Base-by-base conservation (phyloP, 1,140 invertebrate genomes). In the Orussus abietinus region DNA sequence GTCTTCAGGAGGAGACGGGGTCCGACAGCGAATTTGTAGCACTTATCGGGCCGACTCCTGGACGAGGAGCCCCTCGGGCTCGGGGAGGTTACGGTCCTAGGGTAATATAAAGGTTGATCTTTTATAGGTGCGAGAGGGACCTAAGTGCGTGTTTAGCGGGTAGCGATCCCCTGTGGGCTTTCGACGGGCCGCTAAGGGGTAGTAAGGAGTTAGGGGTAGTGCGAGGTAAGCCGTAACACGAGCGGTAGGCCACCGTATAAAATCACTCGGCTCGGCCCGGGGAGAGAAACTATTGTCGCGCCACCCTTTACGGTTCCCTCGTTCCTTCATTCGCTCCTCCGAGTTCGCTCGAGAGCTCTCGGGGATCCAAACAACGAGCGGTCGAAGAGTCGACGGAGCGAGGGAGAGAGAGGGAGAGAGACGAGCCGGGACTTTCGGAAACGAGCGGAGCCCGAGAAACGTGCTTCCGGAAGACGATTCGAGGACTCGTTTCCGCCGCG, bases 91-190 rank as follows among this genome's bases (percentile, higher is more conserved):
- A n/a, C n/a, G n/a, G n/a, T 52, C 46, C 18, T 53, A 42, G 33
- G 34, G 31, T 49, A 51, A 51, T 51, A 58, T n/a, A n/a, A n/a
- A 52, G 44, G 45, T 33, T 54, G 51, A 59, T 51, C 50, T 34
- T 25, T 38, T 40, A 39, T 35, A 41, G 42, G 30, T 37, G 49
- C 47, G 47, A 50, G 40, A 32, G 17, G 45, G 40, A 36, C 55
- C 55, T 54, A 59, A 66, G 55, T 52, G 45, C 43, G 47, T 60
- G 55, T 64, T 64, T 62, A 64, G 51, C 57, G 50, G n/a, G 39
- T 53, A 45, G 42, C 52, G 49, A 50, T 61, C 51, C 53, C 52
- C 39, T 33, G 36, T 47, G 58, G 49, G 49, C 51, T 48, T 55
- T 59, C 49, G 40, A 32, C 29, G 35, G 48, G 47, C 51, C 53